phyloP scores from a whole-genome alignment of 2,888 invertebrate species.

The Drosophila meridionalis region DNA sequence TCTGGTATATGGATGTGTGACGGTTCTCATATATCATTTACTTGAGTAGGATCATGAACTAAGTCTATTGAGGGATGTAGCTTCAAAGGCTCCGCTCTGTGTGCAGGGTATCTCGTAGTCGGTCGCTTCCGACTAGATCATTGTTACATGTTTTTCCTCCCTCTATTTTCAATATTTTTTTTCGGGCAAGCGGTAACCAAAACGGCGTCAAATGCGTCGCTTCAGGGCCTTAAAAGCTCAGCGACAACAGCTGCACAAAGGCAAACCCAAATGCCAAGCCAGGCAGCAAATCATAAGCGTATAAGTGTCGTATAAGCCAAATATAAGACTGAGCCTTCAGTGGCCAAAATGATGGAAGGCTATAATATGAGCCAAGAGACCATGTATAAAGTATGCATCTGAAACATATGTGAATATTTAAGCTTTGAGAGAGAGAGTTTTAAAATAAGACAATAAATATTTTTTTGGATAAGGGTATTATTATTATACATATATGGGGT shows the following conservation, averaged over 20 bases:
- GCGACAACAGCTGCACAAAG: constrained; percentile 23
- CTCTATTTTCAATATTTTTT: not conserved
- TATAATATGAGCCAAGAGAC: not conserved
- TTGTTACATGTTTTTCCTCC: not conserved
- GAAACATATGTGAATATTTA: no score
- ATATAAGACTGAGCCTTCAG: not conserved
- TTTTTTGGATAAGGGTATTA: no score
- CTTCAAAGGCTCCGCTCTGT: not conserved
- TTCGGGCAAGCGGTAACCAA: constrained; percentile 9
- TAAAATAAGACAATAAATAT: no score
- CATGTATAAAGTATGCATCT: no score
- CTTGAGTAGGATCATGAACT: no score
- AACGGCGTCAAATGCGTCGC: constrained; percentile 56
- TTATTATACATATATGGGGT: no score
- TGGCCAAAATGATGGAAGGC: no score
- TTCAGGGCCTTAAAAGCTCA: constrained; percentile 30
- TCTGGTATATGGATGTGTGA: no score
- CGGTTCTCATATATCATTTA: not conserved
- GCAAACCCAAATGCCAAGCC: constrained; percentile 24
- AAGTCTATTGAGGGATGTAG: no score
- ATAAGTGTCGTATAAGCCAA: constrained; percentile 8
- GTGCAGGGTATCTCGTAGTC: not conserved
- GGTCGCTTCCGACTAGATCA: not conserved
- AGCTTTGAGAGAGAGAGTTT: no score
- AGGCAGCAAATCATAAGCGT: constrained; percentile 2